phyloP scores from a whole-genome alignment of 2,113 vertebrate species.

The Nicator chloris region DNA sequence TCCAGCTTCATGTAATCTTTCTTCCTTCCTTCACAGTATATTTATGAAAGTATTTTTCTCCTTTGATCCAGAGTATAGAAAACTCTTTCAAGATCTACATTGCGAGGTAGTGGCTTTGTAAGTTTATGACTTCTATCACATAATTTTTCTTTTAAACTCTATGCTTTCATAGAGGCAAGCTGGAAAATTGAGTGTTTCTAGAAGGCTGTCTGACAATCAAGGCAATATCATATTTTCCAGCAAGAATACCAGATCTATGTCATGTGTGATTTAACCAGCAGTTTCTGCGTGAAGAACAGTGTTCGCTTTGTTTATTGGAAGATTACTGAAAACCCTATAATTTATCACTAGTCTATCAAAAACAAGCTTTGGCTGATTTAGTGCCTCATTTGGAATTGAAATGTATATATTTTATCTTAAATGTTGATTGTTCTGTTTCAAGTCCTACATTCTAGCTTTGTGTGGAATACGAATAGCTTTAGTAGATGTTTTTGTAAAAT shows the following conservation, averaged over 20 bases:
- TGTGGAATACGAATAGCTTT: constrained; percentile 8
- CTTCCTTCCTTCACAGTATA: neutral
- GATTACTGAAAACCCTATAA: constrained; percentile 70
- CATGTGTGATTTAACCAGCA: constrained; percentile 35
- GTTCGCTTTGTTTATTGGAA: constrained; percentile 67
- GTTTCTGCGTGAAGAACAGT: constrained; percentile 52
- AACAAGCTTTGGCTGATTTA: constrained; percentile 49
- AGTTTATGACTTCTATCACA: constrained; percentile 41
- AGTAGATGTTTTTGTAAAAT: constrained; percentile 16
- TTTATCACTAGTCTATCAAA: constrained; percentile 63
- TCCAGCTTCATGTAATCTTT: neutral
- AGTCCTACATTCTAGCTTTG: constrained; percentile 18
- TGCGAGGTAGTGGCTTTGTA: constrained; percentile 5
- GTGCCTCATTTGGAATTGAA: constrained; percentile 31
- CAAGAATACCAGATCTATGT: constrained; percentile 33
- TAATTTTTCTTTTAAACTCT: constrained; percentile 56
- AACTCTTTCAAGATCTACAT: constrained; percentile 11
- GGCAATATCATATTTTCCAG: constrained; percentile 54
- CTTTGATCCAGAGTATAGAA: neutral
- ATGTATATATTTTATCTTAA: constrained; percentile 42
- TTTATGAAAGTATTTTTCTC: constrained; percentile 31
- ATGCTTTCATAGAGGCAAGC: neutral
- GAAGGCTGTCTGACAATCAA: constrained; percentile 38
- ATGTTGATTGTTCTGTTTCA: constrained; percentile 48
- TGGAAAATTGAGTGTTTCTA: constrained; percentile 49